Evolutionary conservation across 2,888 invertebrate species (phyloP), one percentile per base, ranked within the genome.

Genomic region (Monochamus alternatus): DNA sequence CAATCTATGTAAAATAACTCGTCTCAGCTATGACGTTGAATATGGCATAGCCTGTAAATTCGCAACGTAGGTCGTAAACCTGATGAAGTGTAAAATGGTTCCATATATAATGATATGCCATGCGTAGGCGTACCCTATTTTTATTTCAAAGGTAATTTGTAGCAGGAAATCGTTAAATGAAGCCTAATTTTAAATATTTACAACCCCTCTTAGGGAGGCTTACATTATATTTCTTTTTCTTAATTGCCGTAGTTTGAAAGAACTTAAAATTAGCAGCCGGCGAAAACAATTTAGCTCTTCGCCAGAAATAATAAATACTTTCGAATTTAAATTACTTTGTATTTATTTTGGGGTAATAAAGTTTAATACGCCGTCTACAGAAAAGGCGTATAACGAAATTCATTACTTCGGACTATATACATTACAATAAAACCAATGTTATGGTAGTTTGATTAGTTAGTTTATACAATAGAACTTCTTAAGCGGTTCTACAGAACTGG

Each of bases 261-360:
- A 31, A 31, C 7, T 8, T 59, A 59, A 59, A 59, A 59, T 47
- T 59, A 59, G 59, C 22, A 59, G 10, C 30, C 3, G 8, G 10
- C 22, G 59, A 30, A 59, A 59, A 12, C 58, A 38, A 58, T 22
- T 58, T 22, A 58, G 10, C 31, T 14, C 30, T 31, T 59, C 4
- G 30, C 59, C 31, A 59, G 22, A 30, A 30, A 59, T 59, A 59
- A 59, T 59, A 59, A 59, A 59, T 59, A 59, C 59, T 31, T 59
- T 31, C 10, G 22, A 59, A 59, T 59, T 30, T 30, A 59, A 59
- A 59, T 59, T 30, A 59, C 7, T 59, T 10, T 59, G 59, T 59
- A 59, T 59, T 59, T 59, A 31, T 5, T 30, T 59, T 59, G 10
- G 22, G 9, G 59, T 30, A 59, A 59, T 59, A 30, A 59, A 22